Base-by-base conservation (phyloP, 2,888 invertebrate species). In the Lasioglossum villosulum region DNA sequence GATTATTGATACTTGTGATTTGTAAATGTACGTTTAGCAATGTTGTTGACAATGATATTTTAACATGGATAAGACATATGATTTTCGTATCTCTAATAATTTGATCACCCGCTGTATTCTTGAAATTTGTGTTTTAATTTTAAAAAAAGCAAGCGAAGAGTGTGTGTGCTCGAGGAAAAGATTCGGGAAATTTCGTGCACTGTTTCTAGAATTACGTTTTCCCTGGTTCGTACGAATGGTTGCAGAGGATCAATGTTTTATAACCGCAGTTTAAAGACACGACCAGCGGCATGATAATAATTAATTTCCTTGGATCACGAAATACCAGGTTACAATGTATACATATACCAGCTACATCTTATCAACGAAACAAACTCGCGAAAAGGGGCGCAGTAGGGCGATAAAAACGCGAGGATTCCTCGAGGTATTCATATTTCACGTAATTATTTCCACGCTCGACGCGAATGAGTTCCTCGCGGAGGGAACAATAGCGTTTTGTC, bases 401-500 rank as follows among this genome's bases (percentile, higher is more conserved):
- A 75, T 59, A 42, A 73, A 48, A 74, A 68, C 48, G 73, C 70
- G 68, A 77, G 70, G 83, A 79, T 77, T 79, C 42, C 66, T 56
- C 45, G 59, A 42, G 74, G 45, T 80, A 88, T 86, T 85, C 77
- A 70, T 72, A 88, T 80, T 82, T 88, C 74, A 78, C 72, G 72
- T 83, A 88, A 88, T 88, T 88, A 86, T 81, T 85, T 82, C 78
- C 73, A 80, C 72, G 81, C 68, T 74, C 76, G 52, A 23, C 27
- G 48, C 42, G 34, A 79, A 83, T 59, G 70, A 81, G 78, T 71
- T 42, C 75, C 56, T 42, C 77, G 45, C 48, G 48, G 56, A 16
- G 59, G n/a, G 68, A 56, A 74, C 80, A 88, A 86, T 88, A 71
- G 42, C 81, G 77, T 86, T 86, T 83, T 83, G 82, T 86, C 81